Evolutionary conservation across 2,797 vertebrate species (phyloP), one percentile per base, ranked within the genome.

Genomic region (Lutra lutra): DNA sequence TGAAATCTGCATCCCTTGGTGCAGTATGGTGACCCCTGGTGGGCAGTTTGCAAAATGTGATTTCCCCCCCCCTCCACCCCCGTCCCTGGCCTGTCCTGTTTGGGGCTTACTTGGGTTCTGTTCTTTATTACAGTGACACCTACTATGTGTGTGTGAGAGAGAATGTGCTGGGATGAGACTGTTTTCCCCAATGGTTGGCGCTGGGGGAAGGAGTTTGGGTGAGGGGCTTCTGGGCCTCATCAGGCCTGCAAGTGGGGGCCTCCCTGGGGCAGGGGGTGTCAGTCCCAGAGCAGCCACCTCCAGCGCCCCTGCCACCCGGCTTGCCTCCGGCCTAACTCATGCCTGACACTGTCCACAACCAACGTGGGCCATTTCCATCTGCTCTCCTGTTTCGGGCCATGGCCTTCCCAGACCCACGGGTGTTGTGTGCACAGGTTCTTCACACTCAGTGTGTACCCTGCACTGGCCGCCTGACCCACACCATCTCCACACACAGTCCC

Each of bases 21-120:
- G 64, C 60, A 82, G 62, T 75, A 62, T 29, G n/a, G 86, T 43
- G 86, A 84, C 94, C 78, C 23, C 70, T 56, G 73, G 84, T 84
- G 94, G 96, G 87, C n/a, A 93, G 70, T 86, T 86, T 4, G 40
- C 68, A 86, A 95, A 97, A 91, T 97, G 97, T 95, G 96, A 95
- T 90, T 78, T 4, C 1, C 5, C 9, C 2, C 0, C 56, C 5
- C 17, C 1, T 0, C 56, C 43, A 43, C 43, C 43, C 3, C 3
- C 18, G 38, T 1, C 21, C 13, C 12, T 2, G 8, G 2, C 17
- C 11, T 1, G 25, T 51, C 78, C 58, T 40, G 38, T 86, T 85
- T 14, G 2, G 18, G 78, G 56, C 7, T 70, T 94, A 29, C 2
- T 46, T 38, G 29, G 68, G 64, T 43, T 58, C 77, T 29, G 70